These are phyloP conservation scores for Eretmocerus hayati DNA, from an alignment of 2,888 invertebrate genomes.

Conservation along the genomic window DNA sequence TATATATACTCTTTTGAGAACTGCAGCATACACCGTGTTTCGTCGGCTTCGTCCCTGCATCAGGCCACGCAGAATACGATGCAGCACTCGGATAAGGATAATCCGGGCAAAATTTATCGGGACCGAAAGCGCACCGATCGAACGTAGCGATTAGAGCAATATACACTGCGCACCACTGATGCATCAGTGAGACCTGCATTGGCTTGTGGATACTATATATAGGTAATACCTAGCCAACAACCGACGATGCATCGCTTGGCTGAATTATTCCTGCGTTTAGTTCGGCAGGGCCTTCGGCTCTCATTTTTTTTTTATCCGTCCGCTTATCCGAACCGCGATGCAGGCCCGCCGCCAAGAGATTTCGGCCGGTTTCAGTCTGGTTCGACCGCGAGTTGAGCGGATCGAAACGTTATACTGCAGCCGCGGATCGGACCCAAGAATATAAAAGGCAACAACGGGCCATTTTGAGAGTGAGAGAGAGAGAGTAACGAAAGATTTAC, in stretches of 20 bases:
- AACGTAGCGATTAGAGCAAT: conserved; percentile 6
- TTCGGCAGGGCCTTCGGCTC: not conserved
- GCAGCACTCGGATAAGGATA: conserved; percentile 11
- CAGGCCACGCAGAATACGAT: too few species aligned
- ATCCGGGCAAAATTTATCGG: conserved; percentile 9
- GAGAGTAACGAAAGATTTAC: too few species aligned
- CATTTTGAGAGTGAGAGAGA: too few species aligned
- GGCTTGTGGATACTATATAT: not conserved
- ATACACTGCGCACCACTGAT: not conserved
- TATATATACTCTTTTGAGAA: too few species aligned
- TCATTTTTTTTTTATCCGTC: conserved; percentile 1
- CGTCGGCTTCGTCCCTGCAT: too few species aligned
- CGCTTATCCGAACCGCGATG: conserved; percentile 20
- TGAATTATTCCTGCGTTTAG: not conserved
- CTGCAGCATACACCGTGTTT: too few species aligned
- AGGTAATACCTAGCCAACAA: not conserved
- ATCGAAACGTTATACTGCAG: too few species aligned
- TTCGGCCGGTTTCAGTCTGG: conserved; percentile 31
- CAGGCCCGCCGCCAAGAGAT: conserved; percentile 24
- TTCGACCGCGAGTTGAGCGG: too few species aligned
- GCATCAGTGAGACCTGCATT: not conserved
- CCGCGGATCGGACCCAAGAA: too few species aligned
- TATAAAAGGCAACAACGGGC: too few species aligned
- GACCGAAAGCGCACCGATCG: conserved; percentile 6
- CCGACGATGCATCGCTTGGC: too few species aligned